Evolutionary conservation across 2,113 vertebrate species (phyloP).

Genomic region (Calidris pugnax): DNA sequence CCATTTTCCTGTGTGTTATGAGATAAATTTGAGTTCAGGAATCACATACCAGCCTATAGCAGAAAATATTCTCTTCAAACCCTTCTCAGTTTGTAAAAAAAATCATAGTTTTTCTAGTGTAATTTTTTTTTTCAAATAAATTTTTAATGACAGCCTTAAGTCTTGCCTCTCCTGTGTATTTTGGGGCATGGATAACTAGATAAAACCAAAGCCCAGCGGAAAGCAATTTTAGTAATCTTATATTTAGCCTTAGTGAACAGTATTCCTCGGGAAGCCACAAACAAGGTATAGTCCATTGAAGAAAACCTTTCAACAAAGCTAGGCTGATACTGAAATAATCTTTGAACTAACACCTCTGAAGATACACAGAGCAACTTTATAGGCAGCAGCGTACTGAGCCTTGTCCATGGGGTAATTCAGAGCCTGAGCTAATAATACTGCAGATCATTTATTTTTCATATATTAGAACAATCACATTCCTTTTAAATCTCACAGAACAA

Average conservation of each 20-base stretch:
- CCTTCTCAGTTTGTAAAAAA: background rate
- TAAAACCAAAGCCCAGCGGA: conserved; percentile 46
- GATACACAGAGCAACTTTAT: background rate
- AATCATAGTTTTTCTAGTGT: background rate
- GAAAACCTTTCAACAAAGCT: conserved; percentile 42
- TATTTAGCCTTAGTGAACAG: conserved; percentile 11
- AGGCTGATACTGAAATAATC: conserved; percentile 42
- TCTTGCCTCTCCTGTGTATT: conserved; percentile 31
- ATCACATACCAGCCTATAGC: background rate
- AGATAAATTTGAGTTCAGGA: background rate
- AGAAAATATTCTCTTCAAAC: background rate
- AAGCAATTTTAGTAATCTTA: conserved; percentile 11
- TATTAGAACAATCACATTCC: background rate
- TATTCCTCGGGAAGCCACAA: conserved; percentile 23
- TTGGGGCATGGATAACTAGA: conserved; percentile 17
- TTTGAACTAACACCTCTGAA: conserved; percentile 41
- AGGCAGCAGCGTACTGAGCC: background rate
- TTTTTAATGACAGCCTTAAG: conserved; percentile 45
- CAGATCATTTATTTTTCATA: conserved; percentile 19
- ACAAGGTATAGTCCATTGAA: background rate
- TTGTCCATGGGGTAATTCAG: conserved; percentile 13
- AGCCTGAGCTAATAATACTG: conserved; percentile 21
- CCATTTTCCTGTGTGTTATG: background rate
- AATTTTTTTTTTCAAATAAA: background rate
- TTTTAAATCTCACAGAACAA: background rate